Percentiles rank a stretch among this genome's conserved stretches.
Conservation (phyloP, 2,888 invertebrate genomes). For the Spodoptera exigua region DNA sequence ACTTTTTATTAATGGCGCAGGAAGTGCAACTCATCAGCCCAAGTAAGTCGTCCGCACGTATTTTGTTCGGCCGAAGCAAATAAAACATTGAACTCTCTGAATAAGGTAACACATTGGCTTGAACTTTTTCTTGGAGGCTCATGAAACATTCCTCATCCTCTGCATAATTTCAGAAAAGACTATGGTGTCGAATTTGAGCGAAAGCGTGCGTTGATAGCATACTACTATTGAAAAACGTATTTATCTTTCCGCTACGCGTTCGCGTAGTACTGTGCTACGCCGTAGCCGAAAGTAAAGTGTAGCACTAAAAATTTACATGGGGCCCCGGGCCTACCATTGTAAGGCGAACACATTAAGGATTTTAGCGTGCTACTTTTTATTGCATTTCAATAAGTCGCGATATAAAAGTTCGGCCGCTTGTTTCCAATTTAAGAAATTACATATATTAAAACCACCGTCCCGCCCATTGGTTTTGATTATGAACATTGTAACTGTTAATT, state of each 20-base stretch:
- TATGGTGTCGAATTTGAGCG: slow-evolving; percentile 50
- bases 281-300: slow-evolving; percentile 12
- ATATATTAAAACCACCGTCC: too few species aligned
- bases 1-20: slow-evolving; percentile 48
- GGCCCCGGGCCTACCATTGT: too few species aligned
- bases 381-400: too few species aligned
- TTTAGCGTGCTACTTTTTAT: too few species aligned
- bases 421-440: too few species aligned
- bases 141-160: slow-evolving; percentile 71
- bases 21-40: slow-evolving; percentile 54
- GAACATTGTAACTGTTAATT: too few species aligned
- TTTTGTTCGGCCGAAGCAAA: slow-evolving; percentile 51
- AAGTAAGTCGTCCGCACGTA: slow-evolving; percentile 50
- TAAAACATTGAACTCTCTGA: slow-evolving; percentile 60
- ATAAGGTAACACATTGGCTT: slow-evolving; percentile 60
- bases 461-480: too few species aligned
- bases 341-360: too few species aligned
- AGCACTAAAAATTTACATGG: background rate
- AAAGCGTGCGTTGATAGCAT: slow-evolving; percentile 19
- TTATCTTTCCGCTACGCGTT: slow-evolving; percentile 8
- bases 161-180: slow-evolving; percentile 65
- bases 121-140: slow-evolving; percentile 69
- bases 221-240: too few species aligned
- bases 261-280: slow-evolving; percentile 16
- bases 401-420: too few species aligned